phyloP scores from a whole-genome alignment of 2,888 invertebrate genomes.

The Acanthopleura granulata region DNA sequence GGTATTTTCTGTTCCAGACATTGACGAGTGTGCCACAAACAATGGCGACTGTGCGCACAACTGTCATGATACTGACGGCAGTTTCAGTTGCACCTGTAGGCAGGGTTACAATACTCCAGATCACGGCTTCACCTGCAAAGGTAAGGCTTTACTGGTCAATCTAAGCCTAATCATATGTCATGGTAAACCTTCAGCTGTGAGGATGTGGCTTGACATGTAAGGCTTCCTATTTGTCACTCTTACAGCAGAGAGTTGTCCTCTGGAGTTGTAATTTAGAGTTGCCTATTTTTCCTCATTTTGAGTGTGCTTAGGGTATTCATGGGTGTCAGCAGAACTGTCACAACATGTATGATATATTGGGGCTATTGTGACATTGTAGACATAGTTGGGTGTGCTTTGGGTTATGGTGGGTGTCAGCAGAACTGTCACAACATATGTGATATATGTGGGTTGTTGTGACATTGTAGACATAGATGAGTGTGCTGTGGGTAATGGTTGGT shows the following conservation, averaged over 20 bases:
- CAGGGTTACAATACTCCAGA: not conserved
- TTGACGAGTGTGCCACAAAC: not conserved
- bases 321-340: too few species aligned
- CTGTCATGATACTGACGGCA: not conserved
- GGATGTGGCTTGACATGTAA: not conserved
- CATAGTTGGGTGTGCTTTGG: too few species aligned
- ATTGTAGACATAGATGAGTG: conserved; percentile 14
- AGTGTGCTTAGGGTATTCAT: too few species aligned
- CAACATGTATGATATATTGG: too few species aligned
- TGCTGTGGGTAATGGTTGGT: not conserved
- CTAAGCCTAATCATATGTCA: not conserved
- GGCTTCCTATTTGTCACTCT: too few species aligned
- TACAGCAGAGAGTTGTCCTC: too few species aligned
- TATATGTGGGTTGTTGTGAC: too few species aligned
- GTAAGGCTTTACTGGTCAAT: not conserved
- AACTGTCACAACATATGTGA: too few species aligned
- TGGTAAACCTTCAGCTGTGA: not conserved
- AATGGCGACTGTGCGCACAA: conserved; percentile 5
- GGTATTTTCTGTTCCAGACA: not conserved
- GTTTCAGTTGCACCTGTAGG: not conserved
- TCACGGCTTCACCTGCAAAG: not conserved
- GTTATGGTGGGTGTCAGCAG: too few species aligned
- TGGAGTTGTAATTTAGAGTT: too few species aligned
- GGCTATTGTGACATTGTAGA: too few species aligned
- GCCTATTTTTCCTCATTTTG: too few species aligned